Conservation (phyloP, 2,113 vertebrate species). For the Toxostoma redivivum region DNA sequence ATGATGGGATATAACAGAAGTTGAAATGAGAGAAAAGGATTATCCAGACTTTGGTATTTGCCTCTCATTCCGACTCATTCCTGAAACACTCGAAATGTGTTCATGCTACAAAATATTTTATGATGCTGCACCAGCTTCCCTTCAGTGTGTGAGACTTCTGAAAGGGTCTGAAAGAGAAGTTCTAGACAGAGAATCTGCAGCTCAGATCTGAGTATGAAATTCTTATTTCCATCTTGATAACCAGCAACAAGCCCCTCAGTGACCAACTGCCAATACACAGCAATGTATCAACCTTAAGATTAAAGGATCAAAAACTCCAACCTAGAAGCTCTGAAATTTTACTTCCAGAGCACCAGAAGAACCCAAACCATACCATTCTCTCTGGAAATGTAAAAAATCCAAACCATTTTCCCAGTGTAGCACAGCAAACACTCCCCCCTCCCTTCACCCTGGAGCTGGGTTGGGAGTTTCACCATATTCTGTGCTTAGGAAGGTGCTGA, state of each 20-base stretch:
- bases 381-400: neutral
- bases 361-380: neutral
- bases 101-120: neutral
- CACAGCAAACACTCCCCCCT: neutral
- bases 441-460: neutral
- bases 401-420: neutral
- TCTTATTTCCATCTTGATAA: neutral
- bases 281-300: neutral
- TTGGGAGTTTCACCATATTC: neutral
- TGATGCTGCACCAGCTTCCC: neutral
- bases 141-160: neutral
- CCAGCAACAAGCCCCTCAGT: neutral
- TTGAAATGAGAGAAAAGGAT: neutral
- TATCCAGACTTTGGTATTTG: neutral
- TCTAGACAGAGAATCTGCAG: neutral
- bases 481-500: neutral
- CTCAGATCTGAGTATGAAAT: neutral
- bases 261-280: neutral
- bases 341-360: neutral
- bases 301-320: neutral
- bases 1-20: neutral
- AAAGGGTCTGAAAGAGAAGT: neutral
- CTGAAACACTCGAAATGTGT: neutral
- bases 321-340: neutral
- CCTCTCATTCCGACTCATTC: neutral